phyloP scores from a whole-genome alignment of 2,797 vertebrate genomes.

The Rhinogobio ventralis region DNA sequence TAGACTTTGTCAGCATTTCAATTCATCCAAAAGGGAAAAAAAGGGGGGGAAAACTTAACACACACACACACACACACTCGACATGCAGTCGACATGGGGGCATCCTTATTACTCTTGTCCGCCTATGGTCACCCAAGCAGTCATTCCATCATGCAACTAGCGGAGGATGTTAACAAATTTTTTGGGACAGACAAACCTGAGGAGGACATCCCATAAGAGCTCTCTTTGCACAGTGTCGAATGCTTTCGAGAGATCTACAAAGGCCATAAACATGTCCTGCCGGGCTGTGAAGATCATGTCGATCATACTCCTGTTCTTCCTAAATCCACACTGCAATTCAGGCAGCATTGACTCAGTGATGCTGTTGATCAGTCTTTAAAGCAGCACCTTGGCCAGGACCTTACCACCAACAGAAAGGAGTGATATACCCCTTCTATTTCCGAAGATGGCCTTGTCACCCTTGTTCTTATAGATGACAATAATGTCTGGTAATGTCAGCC shows the following conservation, averaged over 20 bases:
- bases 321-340: too few species aligned
- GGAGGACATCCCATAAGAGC: constrained; percentile 31
- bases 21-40: not conserved
- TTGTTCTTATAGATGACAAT: constrained; percentile 30
- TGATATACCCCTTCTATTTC: constrained; percentile 1
- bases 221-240: constrained; percentile 31
- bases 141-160: too few species aligned
- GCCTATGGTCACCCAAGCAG: too few species aligned
- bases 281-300: too few species aligned
- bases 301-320: too few species aligned
- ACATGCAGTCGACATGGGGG: too few species aligned
- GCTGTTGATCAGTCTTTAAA: constrained; percentile 20
- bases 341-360: constrained; percentile 31
- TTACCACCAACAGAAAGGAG: too few species aligned
- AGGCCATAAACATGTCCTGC: constrained; percentile 25
- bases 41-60: too few species aligned
- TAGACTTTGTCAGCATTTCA: not conserved
- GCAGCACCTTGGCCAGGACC: constrained; percentile 26
- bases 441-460: constrained; percentile 18
- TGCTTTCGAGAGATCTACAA: constrained; percentile 29
- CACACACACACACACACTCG: constrained; percentile 21
- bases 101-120: too few species aligned
- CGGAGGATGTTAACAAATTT: too few species aligned
- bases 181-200: not conserved
- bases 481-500: not conserved